Evolutionary conservation across 1,140 invertebrate genomes (phyloP).

Genomic region (Amyelois transitella): DNA sequence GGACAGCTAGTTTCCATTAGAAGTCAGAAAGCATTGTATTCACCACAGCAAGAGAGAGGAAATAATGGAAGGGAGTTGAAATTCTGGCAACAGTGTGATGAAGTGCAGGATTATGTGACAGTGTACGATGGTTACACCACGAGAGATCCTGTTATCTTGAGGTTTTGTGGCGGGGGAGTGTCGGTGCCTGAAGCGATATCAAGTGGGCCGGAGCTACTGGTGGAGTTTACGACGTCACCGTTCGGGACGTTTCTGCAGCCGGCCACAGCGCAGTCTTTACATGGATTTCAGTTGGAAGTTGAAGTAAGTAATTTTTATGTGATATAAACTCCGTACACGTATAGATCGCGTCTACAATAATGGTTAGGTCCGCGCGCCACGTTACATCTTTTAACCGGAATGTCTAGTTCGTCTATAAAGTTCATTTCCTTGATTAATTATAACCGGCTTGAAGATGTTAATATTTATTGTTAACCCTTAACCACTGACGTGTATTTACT

Average conservation of each 20-base stretch:
- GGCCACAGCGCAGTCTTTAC: constrained; percentile 82
- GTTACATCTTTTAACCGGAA: too few relatives aligned
- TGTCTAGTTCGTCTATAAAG: too few relatives aligned
- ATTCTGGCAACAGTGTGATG: constrained; percentile 89
- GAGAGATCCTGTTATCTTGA: constrained; percentile 88
- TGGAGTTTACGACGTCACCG: constrained; percentile 92
- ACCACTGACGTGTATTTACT: too few relatives aligned
- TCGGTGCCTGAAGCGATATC: constrained; percentile 87
- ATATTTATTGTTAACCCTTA: too few relatives aligned
- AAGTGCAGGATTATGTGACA: constrained; percentile 90
- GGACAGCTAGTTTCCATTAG: constrained; percentile 88
- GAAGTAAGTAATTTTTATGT: constrained; percentile 77
- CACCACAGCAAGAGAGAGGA: constrained; percentile 60
- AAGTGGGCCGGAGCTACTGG: constrained; percentile 88
- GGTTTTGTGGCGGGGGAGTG: constrained; percentile 91
- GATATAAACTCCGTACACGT: too few relatives aligned
- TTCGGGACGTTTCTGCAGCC: constrained; percentile 91
- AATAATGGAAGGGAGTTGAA: constrained; percentile 62
- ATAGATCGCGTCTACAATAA: too few relatives aligned
- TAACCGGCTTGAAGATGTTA: too few relatives aligned
- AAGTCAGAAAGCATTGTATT: constrained; percentile 78
- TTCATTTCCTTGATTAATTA: too few relatives aligned
- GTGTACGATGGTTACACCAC: constrained; percentile 94
- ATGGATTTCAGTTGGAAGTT: constrained; percentile 92
- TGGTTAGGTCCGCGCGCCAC: too few relatives aligned